phyloP scores from a whole-genome alignment of 2,797 vertebrate species.

The Hipposideros larvatus region DNA sequence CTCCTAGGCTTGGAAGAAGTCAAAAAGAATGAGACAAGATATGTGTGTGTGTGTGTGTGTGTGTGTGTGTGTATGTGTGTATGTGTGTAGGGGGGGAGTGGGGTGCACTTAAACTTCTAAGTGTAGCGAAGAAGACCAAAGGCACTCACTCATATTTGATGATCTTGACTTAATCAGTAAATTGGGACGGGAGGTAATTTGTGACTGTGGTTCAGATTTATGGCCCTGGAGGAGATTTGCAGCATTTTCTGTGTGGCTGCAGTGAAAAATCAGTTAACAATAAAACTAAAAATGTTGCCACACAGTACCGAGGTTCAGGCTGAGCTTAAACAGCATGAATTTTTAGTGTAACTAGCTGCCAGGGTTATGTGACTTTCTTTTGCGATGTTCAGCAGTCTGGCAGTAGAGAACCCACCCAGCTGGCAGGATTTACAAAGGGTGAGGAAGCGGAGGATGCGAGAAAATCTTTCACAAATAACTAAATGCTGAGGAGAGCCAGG shows the following conservation, averaged over 20 bases:
- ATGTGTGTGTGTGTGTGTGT: not conserved
- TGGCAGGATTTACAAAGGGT: not conserved
- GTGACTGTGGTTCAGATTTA: not conserved
- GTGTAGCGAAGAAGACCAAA: not conserved
- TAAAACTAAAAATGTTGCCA: not conserved
- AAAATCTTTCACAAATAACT: conserved; percentile 16
- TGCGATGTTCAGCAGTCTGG: conserved; percentile 23
- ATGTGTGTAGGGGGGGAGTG: not conserved
- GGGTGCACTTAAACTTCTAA: not conserved
- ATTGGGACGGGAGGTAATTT: not conserved
- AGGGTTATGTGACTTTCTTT: conserved; percentile 31
- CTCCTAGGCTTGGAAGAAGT: not conserved
- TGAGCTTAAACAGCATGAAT: conserved; percentile 39
- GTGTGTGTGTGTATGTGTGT: not conserved
- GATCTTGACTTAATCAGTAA: not conserved
- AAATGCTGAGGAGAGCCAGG: not conserved
- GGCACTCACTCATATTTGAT: not conserved
- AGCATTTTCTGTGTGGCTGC: not conserved
- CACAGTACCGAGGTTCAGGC: not conserved
- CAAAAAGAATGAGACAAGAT: not conserved
- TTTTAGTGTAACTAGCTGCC: conserved; percentile 15
- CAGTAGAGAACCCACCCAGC: not conserved
- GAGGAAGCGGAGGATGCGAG: not conserved
- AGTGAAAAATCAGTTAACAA: not conserved
- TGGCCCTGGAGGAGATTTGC: not conserved